Evolutionary conservation across 2,797 vertebrate species (phyloP).

Genomic region (Ispidina picta): DNA sequence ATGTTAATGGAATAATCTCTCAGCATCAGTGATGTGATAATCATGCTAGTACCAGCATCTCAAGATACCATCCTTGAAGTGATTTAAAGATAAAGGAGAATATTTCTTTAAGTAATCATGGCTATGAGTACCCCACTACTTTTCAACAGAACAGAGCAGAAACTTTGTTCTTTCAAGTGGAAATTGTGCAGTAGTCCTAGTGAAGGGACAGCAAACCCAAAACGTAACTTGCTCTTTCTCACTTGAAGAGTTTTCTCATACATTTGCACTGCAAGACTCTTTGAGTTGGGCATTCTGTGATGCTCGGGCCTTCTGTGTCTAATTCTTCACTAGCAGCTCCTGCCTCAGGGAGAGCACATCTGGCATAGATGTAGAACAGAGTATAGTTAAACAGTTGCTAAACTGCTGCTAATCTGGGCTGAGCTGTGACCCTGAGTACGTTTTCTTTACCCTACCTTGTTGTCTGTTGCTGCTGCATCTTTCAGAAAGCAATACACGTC

Average conservation of each 20-base stretch:
- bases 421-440: too few relatives aligned
- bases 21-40: background rate
- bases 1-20: background rate
- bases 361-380: too few relatives aligned
- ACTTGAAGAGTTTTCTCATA: background rate
- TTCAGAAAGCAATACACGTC: too few relatives aligned
- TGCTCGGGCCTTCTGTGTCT: too few relatives aligned
- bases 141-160: background rate
- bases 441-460: too few relatives aligned
- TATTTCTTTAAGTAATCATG: background rate
- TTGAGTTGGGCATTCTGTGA: too few relatives aligned
- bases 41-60: background rate
- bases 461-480: too few relatives aligned
- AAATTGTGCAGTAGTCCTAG: background rate
- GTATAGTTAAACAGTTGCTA: too few relatives aligned
- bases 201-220: background rate
- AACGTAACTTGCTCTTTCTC: background rate
- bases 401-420: too few relatives aligned
- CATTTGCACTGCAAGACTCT: too few relatives aligned
- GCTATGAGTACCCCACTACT: background rate
- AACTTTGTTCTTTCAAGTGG: background rate
- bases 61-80: background rate
- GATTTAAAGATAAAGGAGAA: background rate
- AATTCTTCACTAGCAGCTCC: too few relatives aligned
- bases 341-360: too few relatives aligned